These are phyloP conservation scores for Syngnathus scovelli DNA, from an alignment of 2,113 vertebrate species.

Conservation along the genomic window DNA sequence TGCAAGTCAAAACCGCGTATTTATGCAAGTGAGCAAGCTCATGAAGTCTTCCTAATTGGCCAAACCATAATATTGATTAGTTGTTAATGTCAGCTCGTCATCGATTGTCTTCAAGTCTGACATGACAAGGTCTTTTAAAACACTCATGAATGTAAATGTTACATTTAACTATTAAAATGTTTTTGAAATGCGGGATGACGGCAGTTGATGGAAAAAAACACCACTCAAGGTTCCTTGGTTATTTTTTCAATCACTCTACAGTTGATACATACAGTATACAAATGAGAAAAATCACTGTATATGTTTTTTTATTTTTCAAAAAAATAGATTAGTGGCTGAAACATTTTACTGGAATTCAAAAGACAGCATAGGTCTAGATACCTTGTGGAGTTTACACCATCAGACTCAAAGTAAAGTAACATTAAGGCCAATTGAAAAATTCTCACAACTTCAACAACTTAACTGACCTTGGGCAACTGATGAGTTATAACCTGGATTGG, in stretches of 20 bases:
- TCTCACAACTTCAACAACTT: neutral
- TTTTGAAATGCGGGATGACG: conserved; percentile 1
- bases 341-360: neutral
- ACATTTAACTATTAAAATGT: conserved; percentile 28
- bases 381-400: neutral
- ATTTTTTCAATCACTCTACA: neutral
- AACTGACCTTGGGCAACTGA: too few species aligned
- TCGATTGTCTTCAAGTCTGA: conserved; percentile 40
- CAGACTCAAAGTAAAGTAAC: neutral
- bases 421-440: neutral
- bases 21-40: conserved; percentile 29
- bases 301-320: neutral
- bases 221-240: conserved; percentile 1
- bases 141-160: conserved; percentile 32
- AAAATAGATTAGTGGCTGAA: too few species aligned
- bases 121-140: conserved; percentile 63
- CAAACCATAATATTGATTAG: conserved; percentile 51
- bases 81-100: conserved; percentile 40
- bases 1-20: conserved; percentile 40
- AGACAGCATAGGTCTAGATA: neutral
- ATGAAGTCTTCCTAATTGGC: conserved; percentile 32
- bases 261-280: neutral
- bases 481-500: too few species aligned
- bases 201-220: conserved; percentile 9
- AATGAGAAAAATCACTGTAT: neutral